Percentiles rank a stretch among this genome's conserved stretches.
Conservation (phyloP, 1,140 invertebrate species). For the Lineus longissimus region DNA sequence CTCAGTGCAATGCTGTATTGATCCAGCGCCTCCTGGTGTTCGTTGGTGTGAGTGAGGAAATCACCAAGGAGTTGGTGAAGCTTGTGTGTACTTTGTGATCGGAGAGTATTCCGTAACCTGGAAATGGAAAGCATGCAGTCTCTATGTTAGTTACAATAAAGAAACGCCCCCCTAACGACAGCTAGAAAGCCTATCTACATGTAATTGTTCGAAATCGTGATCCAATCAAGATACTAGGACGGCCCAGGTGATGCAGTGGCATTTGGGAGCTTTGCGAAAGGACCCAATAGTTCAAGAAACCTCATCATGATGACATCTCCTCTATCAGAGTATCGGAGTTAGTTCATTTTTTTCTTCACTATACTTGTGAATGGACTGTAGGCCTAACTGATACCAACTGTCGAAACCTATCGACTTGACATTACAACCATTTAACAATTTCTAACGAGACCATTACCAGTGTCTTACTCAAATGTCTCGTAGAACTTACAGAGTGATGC, state of each 20-base stretch:
- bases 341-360: too few relatives aligned
- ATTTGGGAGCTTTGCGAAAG: too few relatives aligned
- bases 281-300: too few relatives aligned
- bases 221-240: too few relatives aligned
- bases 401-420: not conserved
- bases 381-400: too few relatives aligned
- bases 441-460: not conserved
- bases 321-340: too few relatives aligned
- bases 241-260: too few relatives aligned
- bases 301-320: too few relatives aligned
- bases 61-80: slow-evolving; percentile 71
- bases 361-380: too few relatives aligned
- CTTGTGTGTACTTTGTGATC: slow-evolving; percentile 61
- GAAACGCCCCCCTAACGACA: too few relatives aligned
- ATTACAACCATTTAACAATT: not conserved
- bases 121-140: slow-evolving; percentile 29
- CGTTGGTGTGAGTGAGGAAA: slow-evolving; percentile 57
- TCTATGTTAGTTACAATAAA: too few relatives aligned
- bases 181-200: not conserved
- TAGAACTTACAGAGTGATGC: slow-evolving; percentile 48
- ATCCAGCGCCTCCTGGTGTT: slow-evolving; percentile 69
- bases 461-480: not conserved
- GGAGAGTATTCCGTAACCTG: slow-evolving; percentile 63
- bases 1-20: slow-evolving; percentile 69
- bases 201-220: not conserved